Conservation (phyloP, 2,113 vertebrate species). For the Pandion haliaetus region DNA sequence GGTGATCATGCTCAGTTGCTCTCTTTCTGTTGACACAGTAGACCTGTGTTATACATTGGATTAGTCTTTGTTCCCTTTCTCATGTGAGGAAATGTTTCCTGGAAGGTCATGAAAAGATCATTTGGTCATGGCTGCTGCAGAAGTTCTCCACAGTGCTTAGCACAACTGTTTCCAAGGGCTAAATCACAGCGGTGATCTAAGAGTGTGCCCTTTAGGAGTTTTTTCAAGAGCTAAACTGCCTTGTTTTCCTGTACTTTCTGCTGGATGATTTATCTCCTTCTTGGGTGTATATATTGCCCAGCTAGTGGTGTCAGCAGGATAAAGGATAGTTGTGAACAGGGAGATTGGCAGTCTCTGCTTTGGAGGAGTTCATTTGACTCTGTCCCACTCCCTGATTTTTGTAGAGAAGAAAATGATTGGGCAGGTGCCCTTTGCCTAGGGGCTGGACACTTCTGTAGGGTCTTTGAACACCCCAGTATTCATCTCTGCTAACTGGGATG, state of each 20-base stretch:
- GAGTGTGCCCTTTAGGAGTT: neutral
- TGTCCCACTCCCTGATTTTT: neutral
- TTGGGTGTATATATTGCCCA: neutral
- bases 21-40: neutral
- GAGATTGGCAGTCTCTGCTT: neutral
- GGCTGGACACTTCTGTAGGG: neutral
- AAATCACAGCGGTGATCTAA: neutral
- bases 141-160: neutral
- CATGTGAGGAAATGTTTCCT: neutral
- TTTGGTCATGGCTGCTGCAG: neutral
- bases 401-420: neutral
- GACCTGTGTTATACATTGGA: neutral
- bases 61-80: neutral
- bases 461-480: neutral
- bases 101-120: neutral
- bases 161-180: neutral
- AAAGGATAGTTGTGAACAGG: neutral
- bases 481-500: neutral
- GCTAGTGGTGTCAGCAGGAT: neutral
- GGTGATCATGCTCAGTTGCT: too few relatives aligned
- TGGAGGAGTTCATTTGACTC: neutral
- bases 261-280: neutral
- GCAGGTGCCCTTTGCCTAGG: neutral
- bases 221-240: neutral
- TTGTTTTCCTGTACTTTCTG: accelerated